phyloP scores from a whole-genome alignment of 23 tunicate genomes.

The Ciona savignyi region DNA sequence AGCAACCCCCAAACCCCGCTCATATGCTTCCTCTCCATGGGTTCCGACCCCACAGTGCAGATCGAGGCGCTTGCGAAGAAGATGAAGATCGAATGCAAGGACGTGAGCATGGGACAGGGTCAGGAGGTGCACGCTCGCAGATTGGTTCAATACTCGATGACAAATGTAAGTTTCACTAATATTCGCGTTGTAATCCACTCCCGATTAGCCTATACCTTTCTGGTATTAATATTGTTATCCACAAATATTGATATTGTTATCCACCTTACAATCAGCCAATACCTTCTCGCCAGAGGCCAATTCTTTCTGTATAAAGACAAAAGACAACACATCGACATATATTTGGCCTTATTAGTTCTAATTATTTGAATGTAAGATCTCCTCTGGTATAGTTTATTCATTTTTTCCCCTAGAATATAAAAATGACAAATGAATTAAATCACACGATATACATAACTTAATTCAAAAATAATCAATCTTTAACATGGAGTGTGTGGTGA shows the following conservation, averaged over 20 bases:
- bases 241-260: too few species aligned
- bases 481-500: too few species aligned
- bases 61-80: constrained; percentile 82
- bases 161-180: constrained; percentile 43
- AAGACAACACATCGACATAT: not conserved
- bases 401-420: too few species aligned
- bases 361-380: not conserved
- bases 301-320: not conserved
- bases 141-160: constrained; percentile 76
- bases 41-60: constrained; percentile 91
- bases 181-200: too few species aligned
- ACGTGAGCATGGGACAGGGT: constrained; percentile 97
- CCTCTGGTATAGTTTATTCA: too few species aligned
- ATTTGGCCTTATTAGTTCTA: not conserved
- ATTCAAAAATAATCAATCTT: too few species aligned
- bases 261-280: too few species aligned
- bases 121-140: constrained; percentile 94
- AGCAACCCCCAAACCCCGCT: constrained; percentile 77
- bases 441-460: too few species aligned
- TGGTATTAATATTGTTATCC: too few species aligned
- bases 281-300: too few species aligned
- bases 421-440: too few species aligned
- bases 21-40: constrained; percentile 95
- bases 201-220: too few species aligned
- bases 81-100: constrained; percentile 73